Percentiles rank a stretch among this genome's conserved stretches.
phyloP scores from a whole-genome alignment of 2,113 vertebrate species.

The Melanostigma gelatinosum region DNA sequence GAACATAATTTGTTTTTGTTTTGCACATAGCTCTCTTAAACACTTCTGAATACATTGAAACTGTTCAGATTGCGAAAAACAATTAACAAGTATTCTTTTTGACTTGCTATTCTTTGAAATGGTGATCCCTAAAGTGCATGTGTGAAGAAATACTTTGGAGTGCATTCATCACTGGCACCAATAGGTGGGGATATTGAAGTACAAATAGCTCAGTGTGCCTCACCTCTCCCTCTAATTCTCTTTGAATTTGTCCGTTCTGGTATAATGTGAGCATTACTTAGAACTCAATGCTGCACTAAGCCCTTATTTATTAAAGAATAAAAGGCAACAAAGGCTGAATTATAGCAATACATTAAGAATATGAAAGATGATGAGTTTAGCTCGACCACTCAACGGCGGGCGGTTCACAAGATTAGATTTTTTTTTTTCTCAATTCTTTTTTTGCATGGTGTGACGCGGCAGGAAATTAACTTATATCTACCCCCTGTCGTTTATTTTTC shows the following conservation, averaged over 20 bases:
- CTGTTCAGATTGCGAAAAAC: conserved; percentile 19
- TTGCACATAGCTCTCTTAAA: background rate
- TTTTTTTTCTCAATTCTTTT: conserved; percentile 64
- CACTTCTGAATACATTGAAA: conserved; percentile 1
- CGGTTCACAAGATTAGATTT: conserved; percentile 79
- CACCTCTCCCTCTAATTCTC: conserved; percentile 61
- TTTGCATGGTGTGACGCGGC: conserved; percentile 77
- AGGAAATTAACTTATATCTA: conserved; percentile 87
- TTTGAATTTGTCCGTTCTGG: conserved; percentile 78
- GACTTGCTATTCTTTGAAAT: conserved; percentile 31
- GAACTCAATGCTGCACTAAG: conserved; percentile 78
- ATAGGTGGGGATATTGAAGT: conserved; percentile 81
- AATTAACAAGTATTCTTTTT: conserved; percentile 36
- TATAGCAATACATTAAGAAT: conserved; percentile 83
- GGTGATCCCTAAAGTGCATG: conserved; percentile 9
- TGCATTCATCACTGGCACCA: conserved; percentile 70
- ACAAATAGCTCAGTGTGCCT: conserved; percentile 53
- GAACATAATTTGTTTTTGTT: background rate
- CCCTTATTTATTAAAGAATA: conserved; percentile 85
- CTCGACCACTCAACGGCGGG: conserved; percentile 73
- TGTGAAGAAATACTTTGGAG: conserved; percentile 29
- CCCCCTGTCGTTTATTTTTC: conserved; percentile 85
- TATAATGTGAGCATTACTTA: conserved; percentile 78
- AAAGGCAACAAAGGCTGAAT: conserved; percentile 83
- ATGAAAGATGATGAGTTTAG: conserved; percentile 86